Base-by-base conservation (phyloP, 2,113 vertebrate genomes). In the Aleadryas rufinucha region DNA sequence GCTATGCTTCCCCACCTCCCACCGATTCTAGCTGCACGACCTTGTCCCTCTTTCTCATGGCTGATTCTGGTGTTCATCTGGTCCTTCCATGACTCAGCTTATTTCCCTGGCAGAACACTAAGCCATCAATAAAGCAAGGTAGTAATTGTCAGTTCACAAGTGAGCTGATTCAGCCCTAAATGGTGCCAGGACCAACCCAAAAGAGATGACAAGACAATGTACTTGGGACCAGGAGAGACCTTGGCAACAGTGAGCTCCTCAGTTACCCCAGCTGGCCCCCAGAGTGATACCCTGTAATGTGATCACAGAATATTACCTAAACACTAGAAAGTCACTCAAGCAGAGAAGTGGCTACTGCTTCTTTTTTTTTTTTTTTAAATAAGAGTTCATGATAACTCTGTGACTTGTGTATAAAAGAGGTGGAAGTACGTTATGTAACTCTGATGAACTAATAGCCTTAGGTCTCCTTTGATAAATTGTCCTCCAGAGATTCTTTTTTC, bases 401-500 rank as follows among this genome's bases (percentile, higher is more conserved):
- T 85, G 50, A 70, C 35, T 77, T 2, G 1, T 27, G 26, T 52
- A 66, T 9, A 57, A 14, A 63, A 77, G 80, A 86, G 76, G 41
- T 45, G 28, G 63, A 84, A 84, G 44, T 23, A 94, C 3, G 5
- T 95, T 92, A 94, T 30, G 26, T 74, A 95, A 95, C 63, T 77
- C 54, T 78, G 42, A 65, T 85, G 68, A 93, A 64, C 77, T 75
- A 86, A 92, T 8, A 85, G n/a, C 54, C 60, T 68, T 35, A 66
- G 4, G 6, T 74, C 84, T 77, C 60, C 82, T 77, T 50, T 93
- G 83, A 84, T 52, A 86, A 71, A 49, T 27, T 86, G 85, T 88
- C 76, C 95, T 94, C 83, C 60, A 60, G 47, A 88, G 79, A 45
- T 64, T 53, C 71, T 92, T 92, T 94, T 94, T 81, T 85, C 45